phyloP scores from a whole-genome alignment of 1,140 invertebrate genomes.

The Drosophila persimilis region DNA sequence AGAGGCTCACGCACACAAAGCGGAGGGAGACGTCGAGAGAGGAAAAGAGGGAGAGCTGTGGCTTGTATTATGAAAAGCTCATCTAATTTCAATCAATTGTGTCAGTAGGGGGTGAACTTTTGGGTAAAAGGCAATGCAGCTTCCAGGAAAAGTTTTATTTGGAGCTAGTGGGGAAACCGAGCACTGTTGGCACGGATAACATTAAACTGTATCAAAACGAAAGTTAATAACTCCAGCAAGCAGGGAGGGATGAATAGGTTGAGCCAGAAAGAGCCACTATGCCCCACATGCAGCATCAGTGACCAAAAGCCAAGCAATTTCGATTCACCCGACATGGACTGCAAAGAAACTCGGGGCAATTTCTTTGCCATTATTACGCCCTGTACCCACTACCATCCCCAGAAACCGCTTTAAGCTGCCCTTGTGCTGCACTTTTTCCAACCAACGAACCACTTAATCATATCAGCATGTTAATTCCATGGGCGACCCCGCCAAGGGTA shows the following conservation, averaged over 20 bases:
- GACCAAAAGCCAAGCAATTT: too few relatives aligned
- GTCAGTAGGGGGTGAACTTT: slow-evolving; percentile 47
- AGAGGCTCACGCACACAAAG: slow-evolving; percentile 16
- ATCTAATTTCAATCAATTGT: slow-evolving; percentile 73
- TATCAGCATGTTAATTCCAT: slow-evolving; percentile 78
- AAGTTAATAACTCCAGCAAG: too few relatives aligned
- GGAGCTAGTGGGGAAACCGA: background rate
- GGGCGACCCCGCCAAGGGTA: slow-evolving; percentile 42
- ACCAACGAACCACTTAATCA: slow-evolving; percentile 68
- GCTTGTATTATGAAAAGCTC: slow-evolving; percentile 66
- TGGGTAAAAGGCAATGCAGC: slow-evolving; percentile 30
- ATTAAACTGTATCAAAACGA: too few relatives aligned
- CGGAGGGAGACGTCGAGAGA: background rate
- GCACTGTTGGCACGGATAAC: too few relatives aligned
- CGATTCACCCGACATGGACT: too few relatives aligned
- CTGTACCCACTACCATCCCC: background rate
- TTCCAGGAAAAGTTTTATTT: slow-evolving; percentile 8
- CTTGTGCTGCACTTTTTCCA: slow-evolving; percentile 41
- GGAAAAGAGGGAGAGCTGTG: slow-evolving; percentile 18
- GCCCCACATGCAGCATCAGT: too few relatives aligned
- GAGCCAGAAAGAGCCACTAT: too few relatives aligned
- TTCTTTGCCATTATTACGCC: too few relatives aligned
- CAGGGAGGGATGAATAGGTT: too few relatives aligned
- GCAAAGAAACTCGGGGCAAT: too few relatives aligned
- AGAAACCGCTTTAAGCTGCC: slow-evolving; percentile 1